phyloP scores from a whole-genome alignment of 1,140 invertebrate genomes.

The Theocolax elegans region DNA sequence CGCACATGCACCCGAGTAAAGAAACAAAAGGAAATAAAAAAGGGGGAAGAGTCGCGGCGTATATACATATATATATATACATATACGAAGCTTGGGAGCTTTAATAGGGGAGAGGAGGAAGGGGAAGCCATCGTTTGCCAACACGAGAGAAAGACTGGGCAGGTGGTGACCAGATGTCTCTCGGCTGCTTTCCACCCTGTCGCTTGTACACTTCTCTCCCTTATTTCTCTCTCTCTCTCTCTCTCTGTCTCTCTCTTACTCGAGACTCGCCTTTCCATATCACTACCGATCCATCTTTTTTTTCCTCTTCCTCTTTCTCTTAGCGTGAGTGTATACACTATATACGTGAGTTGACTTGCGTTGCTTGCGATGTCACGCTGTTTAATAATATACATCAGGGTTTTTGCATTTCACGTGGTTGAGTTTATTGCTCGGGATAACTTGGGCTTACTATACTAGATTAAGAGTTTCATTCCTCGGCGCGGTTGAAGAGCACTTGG shows the following conservation, averaged over 20 bases:
- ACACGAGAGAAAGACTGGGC: constrained; percentile 60
- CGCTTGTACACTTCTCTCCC: constrained; percentile 44
- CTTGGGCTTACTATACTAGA: too few species aligned
- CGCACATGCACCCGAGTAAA: neutral
- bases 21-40: constrained; percentile 2
- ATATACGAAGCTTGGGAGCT: constrained; percentile 22
- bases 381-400: neutral
- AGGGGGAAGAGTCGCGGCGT: too few species aligned
- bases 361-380: neutral
- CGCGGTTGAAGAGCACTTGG: too few species aligned
- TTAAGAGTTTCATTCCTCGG: too few species aligned
- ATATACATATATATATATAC: neutral
- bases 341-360: neutral
- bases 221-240: constrained; percentile 32
- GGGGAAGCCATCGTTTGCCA: too few species aligned
- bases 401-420: too few species aligned
- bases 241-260: neutral
- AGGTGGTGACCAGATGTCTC: constrained; percentile 68
- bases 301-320: too few species aligned
- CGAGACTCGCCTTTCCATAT: constrained; percentile 18
- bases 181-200: constrained; percentile 54
- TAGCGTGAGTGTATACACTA: neutral
- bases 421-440: too few species aligned
- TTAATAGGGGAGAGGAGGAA: constrained; percentile 36
- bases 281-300: constrained; percentile 37